Evolutionary conservation across 2,113 vertebrate genomes (phyloP).

Genomic region (Vidua macroura): DNA sequence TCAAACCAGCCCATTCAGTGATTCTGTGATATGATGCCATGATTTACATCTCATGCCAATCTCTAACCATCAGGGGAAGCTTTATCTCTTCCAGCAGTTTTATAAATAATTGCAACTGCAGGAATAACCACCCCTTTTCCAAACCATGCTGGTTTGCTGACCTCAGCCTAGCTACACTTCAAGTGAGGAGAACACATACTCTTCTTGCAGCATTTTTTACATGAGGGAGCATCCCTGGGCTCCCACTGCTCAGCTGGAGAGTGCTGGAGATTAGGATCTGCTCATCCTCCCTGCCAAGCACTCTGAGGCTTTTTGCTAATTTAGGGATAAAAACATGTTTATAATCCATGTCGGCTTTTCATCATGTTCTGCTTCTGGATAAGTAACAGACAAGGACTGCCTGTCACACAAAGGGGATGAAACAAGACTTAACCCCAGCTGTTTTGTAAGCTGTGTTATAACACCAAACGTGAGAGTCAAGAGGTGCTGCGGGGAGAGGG

Average conservation of each 20-base stretch:
- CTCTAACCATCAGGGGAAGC: background rate
- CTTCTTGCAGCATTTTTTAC: background rate
- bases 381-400: background rate
- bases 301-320: background rate
- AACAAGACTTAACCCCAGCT: background rate
- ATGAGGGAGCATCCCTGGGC: accelerated
- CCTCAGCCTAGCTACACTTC: background rate
- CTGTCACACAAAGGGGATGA: background rate
- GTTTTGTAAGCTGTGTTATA: constrained; percentile 50
- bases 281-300: background rate
- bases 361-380: background rate
- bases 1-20: background rate
- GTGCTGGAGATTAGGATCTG: background rate
- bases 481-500: background rate
- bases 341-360: background rate
- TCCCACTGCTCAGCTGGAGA: background rate
- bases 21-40: accelerated
- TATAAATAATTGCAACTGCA: background rate
- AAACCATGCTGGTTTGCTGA: background rate
- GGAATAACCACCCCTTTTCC: background rate
- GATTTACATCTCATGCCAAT: background rate
- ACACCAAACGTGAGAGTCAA: background rate
- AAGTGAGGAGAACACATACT: background rate
- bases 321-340: background rate
- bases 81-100: background rate